Evolutionary conservation across 1,140 invertebrate species (phyloP).

Genomic region (Ctenoplectra terminalis): DNA sequence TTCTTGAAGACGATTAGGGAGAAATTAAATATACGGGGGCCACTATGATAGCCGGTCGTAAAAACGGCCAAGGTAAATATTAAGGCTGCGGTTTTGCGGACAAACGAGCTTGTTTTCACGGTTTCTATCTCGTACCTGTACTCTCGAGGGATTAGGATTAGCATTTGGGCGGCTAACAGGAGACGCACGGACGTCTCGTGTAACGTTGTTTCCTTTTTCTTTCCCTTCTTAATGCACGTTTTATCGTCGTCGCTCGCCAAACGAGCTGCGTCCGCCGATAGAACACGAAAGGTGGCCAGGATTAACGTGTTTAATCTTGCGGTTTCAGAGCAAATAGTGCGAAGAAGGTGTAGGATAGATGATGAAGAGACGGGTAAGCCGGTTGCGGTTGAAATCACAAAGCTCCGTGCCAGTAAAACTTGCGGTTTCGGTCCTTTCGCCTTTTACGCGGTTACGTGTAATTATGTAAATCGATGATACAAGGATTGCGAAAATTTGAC

Average conservation of each 20-base stretch:
- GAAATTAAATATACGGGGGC: slow-evolving; percentile 49
- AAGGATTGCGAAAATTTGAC: neutral
- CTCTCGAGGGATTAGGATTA: slow-evolving; percentile 40
- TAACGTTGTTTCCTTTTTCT: slow-evolving; percentile 38
- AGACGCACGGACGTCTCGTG: neutral
- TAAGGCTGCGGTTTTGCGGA: slow-evolving; percentile 55
- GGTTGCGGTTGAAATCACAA: slow-evolving; percentile 53
- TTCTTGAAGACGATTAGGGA: neutral
- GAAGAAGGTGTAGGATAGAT: slow-evolving; percentile 30
- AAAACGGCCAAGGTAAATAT: slow-evolving; percentile 50
- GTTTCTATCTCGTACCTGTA: slow-evolving; percentile 44
- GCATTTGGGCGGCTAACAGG: neutral
- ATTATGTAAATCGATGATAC: neutral
- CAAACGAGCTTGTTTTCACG: slow-evolving; percentile 46
- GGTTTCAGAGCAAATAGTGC: slow-evolving; percentile 65
- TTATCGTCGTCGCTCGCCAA: slow-evolving; percentile 41
- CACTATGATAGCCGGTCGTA: slow-evolving; percentile 22
- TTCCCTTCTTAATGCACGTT: slow-evolving; percentile 49
- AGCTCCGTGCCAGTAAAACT: slow-evolving; percentile 10
- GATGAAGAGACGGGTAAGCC: slow-evolving; percentile 37
- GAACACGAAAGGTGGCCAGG: slow-evolving; percentile 36
- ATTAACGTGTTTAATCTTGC: slow-evolving; percentile 73
- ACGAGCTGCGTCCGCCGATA: slow-evolving; percentile 44
- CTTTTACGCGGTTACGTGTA: neutral
- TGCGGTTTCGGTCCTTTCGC: slow-evolving; percentile 30